Evolutionary conservation across 1,140 invertebrate genomes (phyloP).

Genomic region (Akabosia matsudoensis): DNA sequence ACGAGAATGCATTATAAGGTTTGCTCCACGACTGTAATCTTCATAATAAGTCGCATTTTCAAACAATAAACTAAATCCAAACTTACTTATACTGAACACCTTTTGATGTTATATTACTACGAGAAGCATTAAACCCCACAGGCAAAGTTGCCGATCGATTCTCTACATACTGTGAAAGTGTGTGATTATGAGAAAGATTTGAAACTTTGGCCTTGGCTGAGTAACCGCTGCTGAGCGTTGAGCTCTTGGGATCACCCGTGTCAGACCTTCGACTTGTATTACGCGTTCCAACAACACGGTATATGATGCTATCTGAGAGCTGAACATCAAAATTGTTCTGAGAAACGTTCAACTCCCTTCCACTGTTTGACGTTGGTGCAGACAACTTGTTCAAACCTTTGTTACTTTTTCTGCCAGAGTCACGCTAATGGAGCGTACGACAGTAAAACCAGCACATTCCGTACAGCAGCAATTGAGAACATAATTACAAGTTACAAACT

Average conservation of each 20-base stretch:
- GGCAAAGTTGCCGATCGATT: background rate
- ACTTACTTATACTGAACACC: slow-evolving; percentile 13
- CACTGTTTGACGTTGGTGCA: background rate
- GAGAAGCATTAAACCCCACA: background rate
- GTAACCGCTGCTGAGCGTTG: background rate
- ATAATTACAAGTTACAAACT: background rate
- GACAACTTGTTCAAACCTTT: background rate
- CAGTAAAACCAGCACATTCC: background rate
- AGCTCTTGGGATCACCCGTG: background rate
- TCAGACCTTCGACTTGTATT: slow-evolving; percentile 3
- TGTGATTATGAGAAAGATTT: background rate
- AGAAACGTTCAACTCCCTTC: background rate
- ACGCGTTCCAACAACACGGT: slow-evolving; percentile 39
- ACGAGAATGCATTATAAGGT: background rate
- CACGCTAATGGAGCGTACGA: background rate
- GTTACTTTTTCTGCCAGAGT: too few species aligned
- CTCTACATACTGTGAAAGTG: background rate
- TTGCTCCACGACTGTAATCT: background rate
- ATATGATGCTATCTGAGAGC: slow-evolving; percentile 37
- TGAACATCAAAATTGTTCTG: background rate
- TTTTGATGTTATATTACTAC: background rate
- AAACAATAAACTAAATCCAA: too few species aligned
- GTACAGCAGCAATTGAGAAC: background rate
- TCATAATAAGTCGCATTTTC: too few species aligned
- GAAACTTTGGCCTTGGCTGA: background rate